Percentiles rank a stretch among this genome's conserved stretches.
phyloP scores from a whole-genome alignment of 2,113 vertebrate genomes.

The Ploceus nigricollis region DNA sequence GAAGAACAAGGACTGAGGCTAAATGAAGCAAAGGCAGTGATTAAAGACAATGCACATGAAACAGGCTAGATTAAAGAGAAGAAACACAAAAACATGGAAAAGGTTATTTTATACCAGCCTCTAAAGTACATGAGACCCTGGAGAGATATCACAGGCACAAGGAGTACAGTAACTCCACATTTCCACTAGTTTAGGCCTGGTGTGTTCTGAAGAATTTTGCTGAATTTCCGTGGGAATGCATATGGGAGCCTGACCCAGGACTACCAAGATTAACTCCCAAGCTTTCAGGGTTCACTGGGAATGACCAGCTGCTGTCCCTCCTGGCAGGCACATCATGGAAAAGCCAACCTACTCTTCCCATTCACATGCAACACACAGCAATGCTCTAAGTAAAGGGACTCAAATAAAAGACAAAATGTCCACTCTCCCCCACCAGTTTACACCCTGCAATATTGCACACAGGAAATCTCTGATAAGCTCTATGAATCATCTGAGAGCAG shows the following conservation, averaged over 20 bases:
- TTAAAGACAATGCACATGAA: not conserved
- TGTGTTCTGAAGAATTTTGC: not conserved
- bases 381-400: not conserved
- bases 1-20: not conserved
- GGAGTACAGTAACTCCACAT: not conserved
- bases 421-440: not conserved
- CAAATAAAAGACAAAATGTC: not conserved
- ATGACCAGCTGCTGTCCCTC: not conserved
- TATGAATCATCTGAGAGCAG: not conserved
- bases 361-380: not conserved
- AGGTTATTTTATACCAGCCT: not conserved
- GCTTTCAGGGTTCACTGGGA: not conserved
- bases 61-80: not conserved
- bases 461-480: not conserved
- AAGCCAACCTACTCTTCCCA: not conserved
- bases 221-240: not conserved
- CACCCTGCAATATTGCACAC: not conserved
- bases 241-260: not conserved
- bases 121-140: not conserved
- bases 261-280: not conserved
- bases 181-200: not conserved
- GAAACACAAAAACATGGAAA: not conserved
- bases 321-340: not conserved
- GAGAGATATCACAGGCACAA: not conserved
- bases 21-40: not conserved